phyloP scores from a whole-genome alignment of 30 jellyfish, hydroid and myxozoan species.

The Aurelia aurita region DNA sequence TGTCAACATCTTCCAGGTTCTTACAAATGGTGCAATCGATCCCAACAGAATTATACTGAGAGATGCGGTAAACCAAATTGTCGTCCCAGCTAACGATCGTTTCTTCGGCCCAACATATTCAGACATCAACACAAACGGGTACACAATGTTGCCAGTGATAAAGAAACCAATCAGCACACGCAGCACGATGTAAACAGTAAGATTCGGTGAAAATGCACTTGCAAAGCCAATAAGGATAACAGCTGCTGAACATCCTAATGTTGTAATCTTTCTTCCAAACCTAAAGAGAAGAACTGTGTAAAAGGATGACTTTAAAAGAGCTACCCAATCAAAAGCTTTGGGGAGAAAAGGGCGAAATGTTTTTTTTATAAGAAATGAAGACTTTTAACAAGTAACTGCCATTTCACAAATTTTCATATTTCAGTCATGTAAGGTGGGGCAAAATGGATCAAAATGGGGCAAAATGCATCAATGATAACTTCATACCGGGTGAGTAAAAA shows the following conservation, averaged over 20 bases:
- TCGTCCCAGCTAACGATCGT: conserved; percentile 75
- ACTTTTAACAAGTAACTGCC: too few species aligned
- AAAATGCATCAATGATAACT: too few species aligned
- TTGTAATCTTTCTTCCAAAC: conserved; percentile 58
- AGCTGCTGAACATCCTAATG: conserved; percentile 40
- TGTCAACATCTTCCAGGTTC: conserved; percentile 66
- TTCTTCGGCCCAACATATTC: conserved; percentile 76
- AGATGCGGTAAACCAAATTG: conserved; percentile 52
- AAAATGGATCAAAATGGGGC: too few species aligned
- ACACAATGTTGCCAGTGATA: conserved; percentile 66
- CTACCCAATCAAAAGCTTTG: too few species aligned
- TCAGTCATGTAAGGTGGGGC: too few species aligned
- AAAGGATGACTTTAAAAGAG: not conserved
- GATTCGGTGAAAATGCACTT: conserved; percentile 67
- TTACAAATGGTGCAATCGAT: conserved; percentile 50
- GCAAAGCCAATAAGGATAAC: conserved; percentile 41
- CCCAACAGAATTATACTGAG: conserved; percentile 50
- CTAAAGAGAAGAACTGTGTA: not conserved
- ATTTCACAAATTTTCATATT: too few species aligned
- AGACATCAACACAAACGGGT: conserved; percentile 56
- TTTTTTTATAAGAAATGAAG: too few species aligned
- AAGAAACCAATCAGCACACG: conserved; percentile 71
- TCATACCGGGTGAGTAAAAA: too few species aligned
- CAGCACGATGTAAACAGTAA: conserved; percentile 33
- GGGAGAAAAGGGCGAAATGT: too few species aligned